Conservation (phyloP, 1,140 invertebrate genomes). For the Danaus melanippus region DNA sequence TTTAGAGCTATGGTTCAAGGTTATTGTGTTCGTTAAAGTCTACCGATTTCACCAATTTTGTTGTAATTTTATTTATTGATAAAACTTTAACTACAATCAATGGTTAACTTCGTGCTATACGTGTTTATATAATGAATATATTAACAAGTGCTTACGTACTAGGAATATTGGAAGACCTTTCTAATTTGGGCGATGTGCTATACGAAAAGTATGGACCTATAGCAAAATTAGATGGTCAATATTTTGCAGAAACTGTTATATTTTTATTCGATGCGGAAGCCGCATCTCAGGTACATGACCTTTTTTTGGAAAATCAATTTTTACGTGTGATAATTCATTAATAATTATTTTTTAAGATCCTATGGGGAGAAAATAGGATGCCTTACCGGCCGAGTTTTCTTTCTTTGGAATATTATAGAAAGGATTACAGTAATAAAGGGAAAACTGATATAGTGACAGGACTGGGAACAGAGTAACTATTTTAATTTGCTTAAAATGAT, state of each 20-base stretch:
- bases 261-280: slow-evolving; percentile 34
- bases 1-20: no score
- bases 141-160: slow-evolving; percentile 6
- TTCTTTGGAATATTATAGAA: slow-evolving; percentile 43
- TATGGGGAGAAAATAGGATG: slow-evolving; percentile 40
- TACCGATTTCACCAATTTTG: no score
- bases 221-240: slow-evolving; percentile 27
- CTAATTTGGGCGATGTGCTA: slow-evolving; percentile 12
- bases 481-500: background rate
- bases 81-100: no score
- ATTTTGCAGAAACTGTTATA: slow-evolving; percentile 26
- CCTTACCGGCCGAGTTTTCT: slow-evolving; percentile 38
- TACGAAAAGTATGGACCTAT: slow-evolving; percentile 40
- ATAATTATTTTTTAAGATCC: slow-evolving; percentile 28
- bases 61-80: no score
- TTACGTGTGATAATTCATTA: background rate
- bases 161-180: slow-evolving; percentile 22
- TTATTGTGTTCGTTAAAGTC: no score
- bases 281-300: slow-evolving; percentile 24
- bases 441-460: slow-evolving; percentile 22
- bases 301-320: slow-evolving; percentile 1
- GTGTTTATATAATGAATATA: no score
- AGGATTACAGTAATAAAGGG: slow-evolving; percentile 22
- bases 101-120: no score
- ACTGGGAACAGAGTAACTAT: slow-evolving; percentile 37